Conservation (phyloP, 1,140 invertebrate species). For the Stegodyphus mimosarum region DNA sequence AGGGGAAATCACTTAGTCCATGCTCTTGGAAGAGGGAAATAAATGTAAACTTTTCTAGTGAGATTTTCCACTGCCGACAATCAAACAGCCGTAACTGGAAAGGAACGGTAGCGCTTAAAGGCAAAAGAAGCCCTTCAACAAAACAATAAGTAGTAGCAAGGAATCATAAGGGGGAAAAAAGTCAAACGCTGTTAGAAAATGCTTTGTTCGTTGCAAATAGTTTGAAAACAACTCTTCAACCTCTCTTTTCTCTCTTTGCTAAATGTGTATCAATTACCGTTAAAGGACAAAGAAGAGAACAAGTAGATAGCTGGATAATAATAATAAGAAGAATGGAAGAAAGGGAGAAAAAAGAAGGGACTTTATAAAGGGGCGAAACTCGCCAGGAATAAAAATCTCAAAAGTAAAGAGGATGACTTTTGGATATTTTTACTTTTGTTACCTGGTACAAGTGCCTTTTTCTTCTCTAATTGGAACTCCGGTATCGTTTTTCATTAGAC, state of each 20-base stretch:
- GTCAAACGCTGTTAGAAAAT: slow-evolving; percentile 51
- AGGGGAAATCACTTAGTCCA: slow-evolving; percentile 28
- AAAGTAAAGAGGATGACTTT: slow-evolving; percentile 25
- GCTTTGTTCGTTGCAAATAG: slow-evolving; percentile 52
- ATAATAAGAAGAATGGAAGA: neutral
- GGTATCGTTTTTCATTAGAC: slow-evolving; percentile 55
- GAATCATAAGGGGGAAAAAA: slow-evolving; percentile 2
- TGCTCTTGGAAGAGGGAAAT: slow-evolving; percentile 30
- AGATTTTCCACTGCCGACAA: slow-evolving; percentile 30
- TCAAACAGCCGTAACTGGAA: slow-evolving; percentile 32
- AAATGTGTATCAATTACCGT: slow-evolving; percentile 57
- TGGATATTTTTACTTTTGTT: slow-evolving; percentile 47
- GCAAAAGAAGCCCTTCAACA: slow-evolving; percentile 50
- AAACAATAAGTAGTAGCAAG: slow-evolving; percentile 39
- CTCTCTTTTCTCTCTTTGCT: slow-evolving; percentile 35
- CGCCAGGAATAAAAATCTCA: neutral
- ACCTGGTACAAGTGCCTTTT: slow-evolving; percentile 54
- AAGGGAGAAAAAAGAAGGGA: neutral
- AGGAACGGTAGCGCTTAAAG: slow-evolving; percentile 34
- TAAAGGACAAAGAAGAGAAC: slow-evolving; percentile 23
- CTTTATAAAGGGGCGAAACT: neutral
- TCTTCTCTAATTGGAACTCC: slow-evolving; percentile 43
- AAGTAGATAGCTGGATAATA: slow-evolving; percentile 13
- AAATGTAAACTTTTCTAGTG: slow-evolving; percentile 50
- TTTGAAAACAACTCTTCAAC: slow-evolving; percentile 57